Percentiles rank a stretch among this genome's conserved stretches.
Conservation (phyloP, 1,140 invertebrate genomes). For the Aphidius ervi region DNA sequence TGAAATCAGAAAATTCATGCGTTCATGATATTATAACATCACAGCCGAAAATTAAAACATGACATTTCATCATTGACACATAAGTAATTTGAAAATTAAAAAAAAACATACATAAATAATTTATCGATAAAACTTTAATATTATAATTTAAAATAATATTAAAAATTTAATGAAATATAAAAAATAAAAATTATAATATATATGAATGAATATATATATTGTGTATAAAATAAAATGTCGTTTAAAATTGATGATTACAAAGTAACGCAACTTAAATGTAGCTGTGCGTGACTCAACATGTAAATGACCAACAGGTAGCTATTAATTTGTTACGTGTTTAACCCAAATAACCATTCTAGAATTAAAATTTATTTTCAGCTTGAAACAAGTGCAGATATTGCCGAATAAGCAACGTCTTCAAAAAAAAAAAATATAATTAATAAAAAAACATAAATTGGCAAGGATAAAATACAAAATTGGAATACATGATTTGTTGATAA, state of each 20-base stretch:
- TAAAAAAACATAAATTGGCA: too few relatives aligned
- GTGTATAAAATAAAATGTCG: background rate
- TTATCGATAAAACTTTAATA: too few relatives aligned
- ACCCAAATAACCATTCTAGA: conserved; percentile 29
- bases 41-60: too few relatives aligned
- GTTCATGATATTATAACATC: too few relatives aligned
- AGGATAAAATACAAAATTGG: background rate
- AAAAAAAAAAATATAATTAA: background rate
- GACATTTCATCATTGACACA: too few relatives aligned
- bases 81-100: too few relatives aligned
- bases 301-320: conserved; percentile 26
- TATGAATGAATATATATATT: background rate
- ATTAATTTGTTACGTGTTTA: conserved; percentile 30
- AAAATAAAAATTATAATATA: conserved; percentile 2
- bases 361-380: conserved; percentile 11
- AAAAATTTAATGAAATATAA: background rate
- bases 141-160: too few relatives aligned
- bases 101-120: too few relatives aligned
- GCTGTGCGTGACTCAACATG: conserved; percentile 24
- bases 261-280: background rate
- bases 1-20: too few relatives aligned
- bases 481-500: background rate
- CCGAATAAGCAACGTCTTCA: background rate
- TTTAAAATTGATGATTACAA: background rate
- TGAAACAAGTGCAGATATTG: background rate